phyloP scores from a whole-genome alignment of 2,113 vertebrate species.

The Oriolus oriolus region DNA sequence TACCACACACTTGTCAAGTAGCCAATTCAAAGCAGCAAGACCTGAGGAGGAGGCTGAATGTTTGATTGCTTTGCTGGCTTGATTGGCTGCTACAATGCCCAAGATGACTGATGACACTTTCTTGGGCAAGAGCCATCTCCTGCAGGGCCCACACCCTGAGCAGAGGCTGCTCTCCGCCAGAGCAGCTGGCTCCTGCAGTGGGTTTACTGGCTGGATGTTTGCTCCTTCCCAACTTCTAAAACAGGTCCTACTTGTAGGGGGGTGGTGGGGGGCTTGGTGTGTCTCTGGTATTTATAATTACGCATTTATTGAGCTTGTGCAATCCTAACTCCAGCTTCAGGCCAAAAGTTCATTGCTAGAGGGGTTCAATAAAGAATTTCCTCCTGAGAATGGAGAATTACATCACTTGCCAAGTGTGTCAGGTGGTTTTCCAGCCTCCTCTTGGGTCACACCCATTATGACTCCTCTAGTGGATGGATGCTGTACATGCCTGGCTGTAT shows the following conservation, averaged over 20 bases:
- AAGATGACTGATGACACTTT: constrained; percentile 40
- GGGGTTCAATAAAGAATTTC: constrained; percentile 60
- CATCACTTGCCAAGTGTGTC: constrained; percentile 56
- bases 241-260: constrained; percentile 32
- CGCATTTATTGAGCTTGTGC: constrained; percentile 52
- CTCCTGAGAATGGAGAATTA: constrained; percentile 35
- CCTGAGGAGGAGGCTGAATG: constrained; percentile 27
- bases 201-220: background rate
- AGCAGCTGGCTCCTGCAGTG: background rate
- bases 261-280: background rate
- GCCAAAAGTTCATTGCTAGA: constrained; percentile 60
- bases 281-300: constrained; percentile 57
- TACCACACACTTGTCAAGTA: constrained; percentile 48
- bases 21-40: constrained; percentile 53
- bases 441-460: constrained; percentile 11
- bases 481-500: background rate
- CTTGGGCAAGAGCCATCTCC: constrained; percentile 42
- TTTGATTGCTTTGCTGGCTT: constrained; percentile 13
- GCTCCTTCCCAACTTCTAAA: background rate
- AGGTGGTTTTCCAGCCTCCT: constrained; percentile 35
- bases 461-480: background rate
- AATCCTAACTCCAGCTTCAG: constrained; percentile 54
- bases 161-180: background rate
- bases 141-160: constrained; percentile 26
- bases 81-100: constrained; percentile 21